Conservation (phyloP, 2,888 invertebrate genomes). For the Archaeoteleia sp. region DNA sequence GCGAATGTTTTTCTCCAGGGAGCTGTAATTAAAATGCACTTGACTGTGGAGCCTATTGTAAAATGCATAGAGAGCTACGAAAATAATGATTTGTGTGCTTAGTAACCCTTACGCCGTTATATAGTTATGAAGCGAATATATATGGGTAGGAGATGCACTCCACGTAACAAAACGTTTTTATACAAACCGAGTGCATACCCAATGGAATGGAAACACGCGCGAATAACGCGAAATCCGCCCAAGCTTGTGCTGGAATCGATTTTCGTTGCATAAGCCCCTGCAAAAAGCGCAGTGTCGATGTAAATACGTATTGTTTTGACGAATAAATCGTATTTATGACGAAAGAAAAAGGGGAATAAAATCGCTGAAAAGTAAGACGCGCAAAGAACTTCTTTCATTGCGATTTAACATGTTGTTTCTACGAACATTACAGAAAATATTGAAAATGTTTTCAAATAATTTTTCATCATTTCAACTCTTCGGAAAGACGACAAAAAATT, state of each 20-base stretch:
- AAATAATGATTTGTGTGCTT: constrained; percentile 24
- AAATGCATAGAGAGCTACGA: constrained; percentile 34
- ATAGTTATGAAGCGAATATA: too few relatives aligned
- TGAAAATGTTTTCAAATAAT: too few relatives aligned
- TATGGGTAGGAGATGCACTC: constrained; percentile 34
- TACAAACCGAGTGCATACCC: constrained; percentile 46
- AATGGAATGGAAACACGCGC: constrained; percentile 52
- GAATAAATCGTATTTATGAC: constrained; percentile 35
- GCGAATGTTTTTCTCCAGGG: constrained; percentile 12
- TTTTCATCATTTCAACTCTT: too few relatives aligned
- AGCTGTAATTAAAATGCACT: constrained; percentile 20
- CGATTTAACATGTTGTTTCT: too few relatives aligned
- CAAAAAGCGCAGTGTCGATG: constrained; percentile 30
- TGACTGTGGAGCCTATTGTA: constrained; percentile 33
- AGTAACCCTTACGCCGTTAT: too few relatives aligned
- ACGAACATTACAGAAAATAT: too few relatives aligned
- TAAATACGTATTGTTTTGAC: constrained; percentile 40
- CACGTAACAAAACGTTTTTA: constrained; percentile 50
- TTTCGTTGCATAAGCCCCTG: constrained; percentile 40
- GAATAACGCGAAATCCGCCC: constrained; percentile 48
- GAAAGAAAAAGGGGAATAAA: constrained; percentile 12
- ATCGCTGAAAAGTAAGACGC: constrained; percentile 34
- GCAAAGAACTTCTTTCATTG: constrained; percentile 17
- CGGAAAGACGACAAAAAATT: too few relatives aligned
- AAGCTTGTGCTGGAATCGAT: constrained; percentile 43